Conservation (phyloP, 2,888 invertebrate species). For the Chloroclysta siterata region DNA sequence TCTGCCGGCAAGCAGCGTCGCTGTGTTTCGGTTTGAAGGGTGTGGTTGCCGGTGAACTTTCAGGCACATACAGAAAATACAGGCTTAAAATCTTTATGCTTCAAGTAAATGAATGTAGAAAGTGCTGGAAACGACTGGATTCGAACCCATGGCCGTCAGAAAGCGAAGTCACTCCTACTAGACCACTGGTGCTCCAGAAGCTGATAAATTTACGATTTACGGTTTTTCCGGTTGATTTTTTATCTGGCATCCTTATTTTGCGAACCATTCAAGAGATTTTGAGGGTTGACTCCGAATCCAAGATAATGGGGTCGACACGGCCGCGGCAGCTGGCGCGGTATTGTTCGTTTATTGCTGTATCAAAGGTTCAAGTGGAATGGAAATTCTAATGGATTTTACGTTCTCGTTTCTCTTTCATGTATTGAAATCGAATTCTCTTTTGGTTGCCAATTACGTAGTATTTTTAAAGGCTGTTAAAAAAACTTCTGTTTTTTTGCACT, state of each 20-base stretch:
- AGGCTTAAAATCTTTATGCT: too few species aligned
- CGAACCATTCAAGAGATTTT: slow-evolving; percentile 55
- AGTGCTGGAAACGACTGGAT: too few species aligned
- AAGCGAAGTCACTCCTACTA: too few species aligned
- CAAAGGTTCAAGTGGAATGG: slow-evolving; percentile 25
- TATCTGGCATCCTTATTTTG: slow-evolving; percentile 35
- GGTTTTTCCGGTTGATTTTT: slow-evolving; percentile 3
- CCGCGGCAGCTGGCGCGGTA: slow-evolving; percentile 29
- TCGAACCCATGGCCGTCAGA: too few species aligned
- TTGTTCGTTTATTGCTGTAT: slow-evolving; percentile 29
- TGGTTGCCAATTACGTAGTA: background rate
- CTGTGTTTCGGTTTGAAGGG: too few species aligned
- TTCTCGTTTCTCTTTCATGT: slow-evolving; percentile 9
- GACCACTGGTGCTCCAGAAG: too few species aligned
- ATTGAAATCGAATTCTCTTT: slow-evolving; percentile 3
- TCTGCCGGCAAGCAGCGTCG: too few species aligned
- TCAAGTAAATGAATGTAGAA: too few species aligned
- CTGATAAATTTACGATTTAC: too few species aligned
- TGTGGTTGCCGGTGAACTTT: too few species aligned
- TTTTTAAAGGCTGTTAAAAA: background rate
- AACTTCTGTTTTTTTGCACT: background rate
- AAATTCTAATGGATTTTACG: slow-evolving; percentile 25
- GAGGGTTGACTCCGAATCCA: slow-evolving; percentile 50
- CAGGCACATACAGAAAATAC: too few species aligned
- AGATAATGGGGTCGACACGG: slow-evolving; percentile 53